Base-by-base conservation (phyloP, 2,888 invertebrate genomes). In the Lampropteryx suffumata region DNA sequence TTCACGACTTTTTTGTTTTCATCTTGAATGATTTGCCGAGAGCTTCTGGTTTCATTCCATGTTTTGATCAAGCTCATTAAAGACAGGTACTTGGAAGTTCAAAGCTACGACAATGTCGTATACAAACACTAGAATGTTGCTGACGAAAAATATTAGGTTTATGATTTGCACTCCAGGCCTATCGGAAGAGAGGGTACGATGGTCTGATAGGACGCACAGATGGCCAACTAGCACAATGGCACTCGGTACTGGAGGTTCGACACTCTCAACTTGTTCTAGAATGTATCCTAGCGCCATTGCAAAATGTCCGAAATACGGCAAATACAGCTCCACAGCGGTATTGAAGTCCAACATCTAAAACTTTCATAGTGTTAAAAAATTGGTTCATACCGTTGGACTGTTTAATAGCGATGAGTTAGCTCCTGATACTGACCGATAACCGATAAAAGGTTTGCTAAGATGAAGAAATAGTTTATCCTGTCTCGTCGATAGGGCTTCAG, bases 211-310 rank as follows among this genome's bases (percentile, higher is more conserved):
- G 0, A 82, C 79, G 11, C 71, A 79, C 0, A 87, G 52, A 51
- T 89, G 80, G 0, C 88, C 88, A 1, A 84, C 24, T 17, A 88
- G 64, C 2, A 88, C 82, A 11, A 87, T 51, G 1, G 73, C 82
- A 47, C 86, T 88, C 1, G 88, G 79, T 1, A 81, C n/a, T 1
- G 86, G 86, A 3, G 84, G 76, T 1, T 64, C 60, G 0, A 78
- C 45, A 46, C 55, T 59, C 10, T 74, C 72, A 6, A 82, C 61
- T 41, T 84, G 83, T 57, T 88, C 84, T 26, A 85, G 48, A n/a
- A 77, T 39, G 59, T 84, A 87, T n/a, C 87, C 89, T 11, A 82
- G 1, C 1, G 76, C 78, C 86, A 88, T 85, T 27, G 88, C 39
- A 26, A 63, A 54, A 47, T 87, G 84, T 28, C 88, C 88, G 12